phyloP scores from a whole-genome alignment of 2,888 invertebrate genomes.

The Metallyticus violacea region DNA sequence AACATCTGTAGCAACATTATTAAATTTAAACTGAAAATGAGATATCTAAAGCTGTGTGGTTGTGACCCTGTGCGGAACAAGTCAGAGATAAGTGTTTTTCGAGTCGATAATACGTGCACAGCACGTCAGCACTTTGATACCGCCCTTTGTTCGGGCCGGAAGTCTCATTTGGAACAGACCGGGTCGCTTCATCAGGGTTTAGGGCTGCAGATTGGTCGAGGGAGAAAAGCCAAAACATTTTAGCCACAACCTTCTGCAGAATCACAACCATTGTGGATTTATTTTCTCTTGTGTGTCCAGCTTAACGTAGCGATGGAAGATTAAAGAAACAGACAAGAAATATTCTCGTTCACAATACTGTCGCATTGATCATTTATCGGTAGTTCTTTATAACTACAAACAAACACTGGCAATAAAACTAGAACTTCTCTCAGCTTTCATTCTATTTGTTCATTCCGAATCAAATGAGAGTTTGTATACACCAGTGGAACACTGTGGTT shows the following conservation, averaged over 20 bases:
- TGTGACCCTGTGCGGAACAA: not conserved
- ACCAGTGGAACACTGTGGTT: too few relatives aligned
- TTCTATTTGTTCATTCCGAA: too few relatives aligned
- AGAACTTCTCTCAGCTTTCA: too few relatives aligned
- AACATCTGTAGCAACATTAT: too few relatives aligned
- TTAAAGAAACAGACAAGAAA: not conserved
- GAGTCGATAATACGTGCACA: not conserved
- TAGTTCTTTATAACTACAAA: too few relatives aligned
- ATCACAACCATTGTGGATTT: not conserved
- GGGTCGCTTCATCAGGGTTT: not conserved
- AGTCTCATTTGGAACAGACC: not conserved
- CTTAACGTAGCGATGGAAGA: not conserved
- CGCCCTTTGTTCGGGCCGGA: not conserved
- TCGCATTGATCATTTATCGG: too few relatives aligned
- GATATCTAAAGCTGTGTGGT: not conserved
- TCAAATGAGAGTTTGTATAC: too few relatives aligned
- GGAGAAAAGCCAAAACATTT: not conserved
- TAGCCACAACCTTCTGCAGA: not conserved
- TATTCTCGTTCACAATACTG: too few relatives aligned
- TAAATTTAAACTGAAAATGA: not conserved
- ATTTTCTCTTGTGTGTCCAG: not conserved
- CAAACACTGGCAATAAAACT: too few relatives aligned
- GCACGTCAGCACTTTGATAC: not conserved
- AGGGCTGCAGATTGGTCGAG: not conserved
- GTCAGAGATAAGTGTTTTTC: not conserved